Conservation (phyloP, 2,888 invertebrate genomes). For the Limenitis camilla region DNA sequence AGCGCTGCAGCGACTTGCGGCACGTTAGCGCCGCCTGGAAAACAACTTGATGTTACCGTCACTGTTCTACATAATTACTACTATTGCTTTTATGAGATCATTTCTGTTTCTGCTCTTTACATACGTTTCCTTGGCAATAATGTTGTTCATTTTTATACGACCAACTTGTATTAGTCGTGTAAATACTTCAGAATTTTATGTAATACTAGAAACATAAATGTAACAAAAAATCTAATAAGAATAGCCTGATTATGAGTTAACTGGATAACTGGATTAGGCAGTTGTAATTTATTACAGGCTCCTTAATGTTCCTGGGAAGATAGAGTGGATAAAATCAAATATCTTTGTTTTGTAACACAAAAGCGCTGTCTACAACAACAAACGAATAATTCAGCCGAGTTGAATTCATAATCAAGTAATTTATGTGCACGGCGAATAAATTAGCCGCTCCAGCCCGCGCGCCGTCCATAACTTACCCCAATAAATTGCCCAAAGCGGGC, state of each 20-base stretch:
- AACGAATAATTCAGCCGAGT: slow-evolving; percentile 70
- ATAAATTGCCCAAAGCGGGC: slow-evolving; percentile 73
- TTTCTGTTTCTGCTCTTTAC: slow-evolving; percentile 52
- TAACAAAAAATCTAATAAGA: not conserved
- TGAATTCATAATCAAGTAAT: slow-evolving; percentile 76
- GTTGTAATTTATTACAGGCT: slow-evolving; percentile 19
- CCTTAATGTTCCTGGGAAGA: slow-evolving; percentile 37
- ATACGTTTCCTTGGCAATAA: slow-evolving; percentile 19
- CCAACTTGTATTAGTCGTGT: too few species aligned
- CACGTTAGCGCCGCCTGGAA: slow-evolving; percentile 66
- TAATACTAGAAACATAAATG: not conserved
- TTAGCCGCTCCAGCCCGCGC: slow-evolving; percentile 70
- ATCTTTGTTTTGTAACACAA: slow-evolving; percentile 65
- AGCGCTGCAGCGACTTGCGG: slow-evolving; percentile 72
- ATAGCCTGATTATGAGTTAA: not conserved
- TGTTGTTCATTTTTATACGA: too few species aligned
- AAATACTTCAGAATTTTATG: not conserved
- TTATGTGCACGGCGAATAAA: slow-evolving; percentile 76
- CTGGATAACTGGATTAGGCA: not conserved
- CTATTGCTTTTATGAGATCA: slow-evolving; percentile 66
- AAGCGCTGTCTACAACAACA: slow-evolving; percentile 68
- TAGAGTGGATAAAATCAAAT: slow-evolving; percentile 55
- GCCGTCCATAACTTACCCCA: slow-evolving; percentile 74
- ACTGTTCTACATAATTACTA: slow-evolving; percentile 68
- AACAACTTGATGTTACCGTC: slow-evolving; percentile 67